Evolutionary conservation across 2,797 vertebrate genomes (phyloP).

Genomic region (Melanotaenia nigrans): DNA sequence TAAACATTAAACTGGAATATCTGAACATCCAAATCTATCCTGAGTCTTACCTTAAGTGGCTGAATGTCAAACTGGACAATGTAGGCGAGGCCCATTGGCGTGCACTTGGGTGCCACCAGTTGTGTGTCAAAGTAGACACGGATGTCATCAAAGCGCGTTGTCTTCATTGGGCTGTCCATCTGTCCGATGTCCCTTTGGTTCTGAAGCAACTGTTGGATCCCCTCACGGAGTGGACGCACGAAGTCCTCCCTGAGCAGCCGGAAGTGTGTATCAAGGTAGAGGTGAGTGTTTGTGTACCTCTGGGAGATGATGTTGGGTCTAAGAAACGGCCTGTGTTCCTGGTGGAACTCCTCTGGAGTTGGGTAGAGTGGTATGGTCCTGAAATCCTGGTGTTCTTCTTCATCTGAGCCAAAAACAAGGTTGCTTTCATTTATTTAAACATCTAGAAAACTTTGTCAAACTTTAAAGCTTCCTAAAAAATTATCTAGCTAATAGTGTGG

Average conservation of each 20-base stretch:
- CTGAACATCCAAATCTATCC: background rate
- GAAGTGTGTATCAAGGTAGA: conserved; percentile 95
- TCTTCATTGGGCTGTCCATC: conserved; percentile 70
- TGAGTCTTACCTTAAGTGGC: conserved; percentile 80
- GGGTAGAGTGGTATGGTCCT: conserved; percentile 89
- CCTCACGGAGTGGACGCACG: conserved; percentile 91
- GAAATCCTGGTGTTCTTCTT: conserved; percentile 76
- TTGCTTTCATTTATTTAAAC: background rate
- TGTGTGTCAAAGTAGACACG: conserved; percentile 87
- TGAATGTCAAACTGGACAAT: conserved; percentile 87
- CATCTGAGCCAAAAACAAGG: conserved; percentile 40
- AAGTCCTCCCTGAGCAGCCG: conserved; percentile 94
- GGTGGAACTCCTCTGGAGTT: conserved; percentile 86
- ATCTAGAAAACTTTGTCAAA: background rate
- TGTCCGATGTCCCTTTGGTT: conserved; percentile 60
- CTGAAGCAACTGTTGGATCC: conserved; percentile 85
- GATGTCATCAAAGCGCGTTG: conserved; percentile 89
- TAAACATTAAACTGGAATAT: background rate
- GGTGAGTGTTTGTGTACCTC: conserved; percentile 82
- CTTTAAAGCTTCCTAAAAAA: background rate
- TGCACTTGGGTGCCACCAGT: conserved; percentile 85
- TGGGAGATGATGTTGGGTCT: conserved; percentile 86
- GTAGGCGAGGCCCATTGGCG: conserved; percentile 85
- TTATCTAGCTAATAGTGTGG: background rate
- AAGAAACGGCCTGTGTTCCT: conserved; percentile 86